Evolutionary conservation across 2,888 invertebrate species (phyloP), one percentile per base, ranked within the genome.

Genomic region (Sturmia bella): DNA sequence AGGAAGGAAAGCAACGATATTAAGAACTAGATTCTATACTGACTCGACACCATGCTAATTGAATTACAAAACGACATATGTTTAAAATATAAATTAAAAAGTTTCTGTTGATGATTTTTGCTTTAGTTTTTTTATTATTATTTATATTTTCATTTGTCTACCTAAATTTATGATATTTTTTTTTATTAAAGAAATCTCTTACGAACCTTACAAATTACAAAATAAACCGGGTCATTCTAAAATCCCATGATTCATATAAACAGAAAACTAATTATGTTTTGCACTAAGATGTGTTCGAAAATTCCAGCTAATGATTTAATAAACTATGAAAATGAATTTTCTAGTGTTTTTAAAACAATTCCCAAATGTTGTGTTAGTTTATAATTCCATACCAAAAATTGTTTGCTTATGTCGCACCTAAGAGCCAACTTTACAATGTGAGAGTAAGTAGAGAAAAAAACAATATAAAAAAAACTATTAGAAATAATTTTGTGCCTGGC

Each of bases 331-430:
- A 32, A 5, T 15, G 15, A 48, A 17, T 48, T 24, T 54, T n/a
- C 39, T 45, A 37, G 24, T 39, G n/a, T 45, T 68, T 41, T 24
- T 68, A 48, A 52, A 74, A 54, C 68, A 57, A 63, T 63, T 74
- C 79, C 79, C 74, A 24, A 48, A 50, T 54, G 68, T 21, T 45
- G 68, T 52, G 45, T 48, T 41, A 32, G 27, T n/a, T n/a, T n/a
- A n/a, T 52, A 66, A 37, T 57, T 52, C n/a, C 43, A 52, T 66
- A 45, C 39, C 54, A 15, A 70, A 59, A 6, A 73, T 43, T 17
- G 27, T 66, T 9, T 32, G 32, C 27, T 0, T 56, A 27, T 75
- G 69, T 52, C 57, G 80, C 69, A 75, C 80, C 80, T 75, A 57
- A 64, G 63, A 75, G 57, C 50, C 39, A 59, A 59, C 80, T 70